A percentile compares a stretch with the other conserved stretches of the same genome.
Evolutionary conservation across 92 coral and sea anemone genomes (phyloP).

Genomic region (Zoanthus sociatus): DNA sequence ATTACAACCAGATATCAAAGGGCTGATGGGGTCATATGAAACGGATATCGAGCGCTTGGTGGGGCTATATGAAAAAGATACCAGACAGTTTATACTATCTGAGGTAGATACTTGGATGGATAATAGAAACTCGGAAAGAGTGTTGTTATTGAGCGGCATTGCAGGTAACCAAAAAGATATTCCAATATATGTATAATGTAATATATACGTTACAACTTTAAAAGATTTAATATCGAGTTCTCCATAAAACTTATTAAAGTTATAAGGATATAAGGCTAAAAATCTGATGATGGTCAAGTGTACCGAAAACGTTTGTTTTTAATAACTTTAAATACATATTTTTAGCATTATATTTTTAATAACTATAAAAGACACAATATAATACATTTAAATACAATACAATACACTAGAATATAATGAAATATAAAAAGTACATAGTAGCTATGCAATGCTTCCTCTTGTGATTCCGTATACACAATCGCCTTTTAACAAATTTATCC

Average conservation of each 20-base stretch:
- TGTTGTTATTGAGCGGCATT: constrained; percentile 23
- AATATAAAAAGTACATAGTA: neutral
- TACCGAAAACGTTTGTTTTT: too few species aligned
- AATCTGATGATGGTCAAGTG: too few species aligned
- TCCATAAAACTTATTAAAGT: too few species aligned
- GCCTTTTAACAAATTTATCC: too few species aligned
- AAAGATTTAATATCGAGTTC: too few species aligned
- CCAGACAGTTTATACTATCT: constrained; percentile 5
- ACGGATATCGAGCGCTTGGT: constrained; percentile 25
- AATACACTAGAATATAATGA: neutral
- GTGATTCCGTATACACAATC: too few species aligned
- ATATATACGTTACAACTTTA: neutral
- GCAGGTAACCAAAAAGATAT: constrained; percentile 6
- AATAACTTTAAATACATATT: too few species aligned
- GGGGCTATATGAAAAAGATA: constrained; percentile 36
- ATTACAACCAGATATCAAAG: constrained; percentile 21
- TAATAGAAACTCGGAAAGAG: constrained; percentile 21
- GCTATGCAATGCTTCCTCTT: too few species aligned
- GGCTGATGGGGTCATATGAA: constrained; percentile 28
- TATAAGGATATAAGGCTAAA: too few species aligned
- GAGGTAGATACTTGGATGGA: constrained; percentile 42
- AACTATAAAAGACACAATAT: neutral
- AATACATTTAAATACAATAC: neutral
- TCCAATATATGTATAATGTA: neutral
- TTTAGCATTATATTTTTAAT: neutral